Evolutionary conservation across 1,140 invertebrate species (phyloP).

Genomic region (Trachymyrmex cornetzi): DNA sequence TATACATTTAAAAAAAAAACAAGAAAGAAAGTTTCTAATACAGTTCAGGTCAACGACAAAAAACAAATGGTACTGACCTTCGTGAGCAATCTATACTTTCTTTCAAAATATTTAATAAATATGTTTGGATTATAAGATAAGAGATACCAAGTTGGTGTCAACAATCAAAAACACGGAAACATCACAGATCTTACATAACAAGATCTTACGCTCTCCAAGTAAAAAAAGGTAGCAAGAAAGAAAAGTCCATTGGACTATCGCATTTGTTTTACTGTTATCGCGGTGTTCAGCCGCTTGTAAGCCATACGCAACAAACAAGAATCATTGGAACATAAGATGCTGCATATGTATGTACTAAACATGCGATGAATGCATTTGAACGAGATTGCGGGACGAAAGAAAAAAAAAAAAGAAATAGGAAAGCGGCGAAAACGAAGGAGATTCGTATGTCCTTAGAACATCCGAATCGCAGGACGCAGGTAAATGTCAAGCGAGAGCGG

Average conservation of each 20-base stretch:
- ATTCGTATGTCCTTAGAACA: not conserved
- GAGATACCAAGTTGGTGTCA: not conserved
- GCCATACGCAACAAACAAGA: no score
- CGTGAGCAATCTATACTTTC: not conserved
- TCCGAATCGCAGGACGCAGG: not conserved
- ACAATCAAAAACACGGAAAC: slow-evolving; percentile 8
- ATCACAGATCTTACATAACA: slow-evolving; percentile 37
- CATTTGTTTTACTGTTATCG: not conserved
- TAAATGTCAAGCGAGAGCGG: slow-evolving; percentile 27
- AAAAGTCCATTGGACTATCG: not conserved
- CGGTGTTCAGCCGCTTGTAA: no score
- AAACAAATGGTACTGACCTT: not conserved
- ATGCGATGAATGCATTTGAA: not conserved
- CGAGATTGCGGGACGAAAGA: not conserved
- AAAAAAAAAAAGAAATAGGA: not conserved
- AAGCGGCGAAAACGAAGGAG: not conserved
- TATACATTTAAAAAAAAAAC: no score
- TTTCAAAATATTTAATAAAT: slow-evolving; percentile 5
- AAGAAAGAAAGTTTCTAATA: no score
- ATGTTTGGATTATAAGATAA: not conserved
- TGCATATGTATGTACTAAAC: not conserved
- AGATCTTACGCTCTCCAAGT: not conserved
- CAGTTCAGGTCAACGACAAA: no score
- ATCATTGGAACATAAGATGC: not conserved
- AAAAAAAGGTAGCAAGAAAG: no score